Evolutionary conservation across 1,140 invertebrate genomes (phyloP), one percentile per base, ranked within the genome.

Genomic region (Rhyacophila brunnea): DNA sequence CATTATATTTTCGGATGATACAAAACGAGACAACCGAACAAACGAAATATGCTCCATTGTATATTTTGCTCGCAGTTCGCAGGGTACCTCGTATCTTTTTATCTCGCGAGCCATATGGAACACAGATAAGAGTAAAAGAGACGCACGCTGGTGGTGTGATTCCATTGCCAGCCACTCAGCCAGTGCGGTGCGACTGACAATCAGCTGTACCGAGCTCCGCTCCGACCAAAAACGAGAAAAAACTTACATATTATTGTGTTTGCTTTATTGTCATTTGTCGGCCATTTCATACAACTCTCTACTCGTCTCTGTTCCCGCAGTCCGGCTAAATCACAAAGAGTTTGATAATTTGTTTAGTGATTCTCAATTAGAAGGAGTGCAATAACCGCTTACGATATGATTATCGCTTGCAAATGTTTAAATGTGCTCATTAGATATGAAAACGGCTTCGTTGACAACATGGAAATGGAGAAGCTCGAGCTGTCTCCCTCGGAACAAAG

Each of bases 401-500:
- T 57, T 50, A 57, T 57, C 36, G 70, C 70, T 69, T 78, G 75
- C 64, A 78, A 78, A 75, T 78, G 74, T 65, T 67, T 78, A 63
- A 78, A 78, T 70, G 67, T 78, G 64, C 66, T 67, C 48, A 66
- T 77, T 62, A 72, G 73, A 71, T 68, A 73, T 71, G 75, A 74
- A 58, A 72, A 73, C 71, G 43, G 74, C 58, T 71, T 73, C 68
- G 70, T 47, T 13, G 28, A 72, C 60, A 71, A 70, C 63, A 50
- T 68, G 44, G 74, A 75, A 67, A 70, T 74, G 59, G 71, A 66
- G 60, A 74, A 75, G 70, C 66, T 77, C 70, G 74, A 72, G 60
- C 63, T 78, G 70, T 70, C 74, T 68, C 63, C 74, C 52, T 64
- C 63, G 58, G 75, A 78, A 77, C 74, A 78, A 78, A 78, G 74